Evolutionary conservation across 2,113 vertebrate species (phyloP).

Genomic region (Seriola quinqueradiata): DNA sequence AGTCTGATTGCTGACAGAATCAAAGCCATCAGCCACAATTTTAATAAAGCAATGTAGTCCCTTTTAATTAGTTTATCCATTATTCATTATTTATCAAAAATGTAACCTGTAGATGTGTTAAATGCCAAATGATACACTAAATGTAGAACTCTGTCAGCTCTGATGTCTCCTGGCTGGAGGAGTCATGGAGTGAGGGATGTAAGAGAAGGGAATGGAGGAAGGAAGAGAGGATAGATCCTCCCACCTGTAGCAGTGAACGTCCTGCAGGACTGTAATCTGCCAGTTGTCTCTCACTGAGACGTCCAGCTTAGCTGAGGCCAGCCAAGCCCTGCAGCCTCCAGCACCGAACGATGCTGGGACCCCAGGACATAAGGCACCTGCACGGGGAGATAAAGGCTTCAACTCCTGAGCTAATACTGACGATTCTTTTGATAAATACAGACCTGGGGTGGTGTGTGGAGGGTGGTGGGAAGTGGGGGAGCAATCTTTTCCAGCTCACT

Average conservation of each 20-base stretch:
- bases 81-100: conserved; percentile 33
- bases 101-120: conserved; percentile 21
- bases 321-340: conserved; percentile 66
- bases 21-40: conserved; percentile 9
- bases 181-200: conserved; percentile 28
- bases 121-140: conserved; percentile 39
- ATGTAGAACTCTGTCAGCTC: conserved; percentile 19
- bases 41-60: conserved; percentile 10
- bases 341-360: conserved; percentile 62
- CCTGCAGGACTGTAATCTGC: conserved; percentile 79
- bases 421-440: conserved; percentile 84
- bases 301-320: conserved; percentile 56
- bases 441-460: conserved; percentile 57
- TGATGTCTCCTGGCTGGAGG: conserved; percentile 44
- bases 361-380: conserved; percentile 82
- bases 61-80: conserved; percentile 38
- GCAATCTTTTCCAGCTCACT: conserved; percentile 72
- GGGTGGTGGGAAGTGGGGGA: conserved; percentile 49
- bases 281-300: conserved; percentile 78
- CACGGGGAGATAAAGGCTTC: conserved; percentile 86
- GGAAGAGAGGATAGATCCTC: conserved; percentile 62
- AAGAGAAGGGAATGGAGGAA: conserved; percentile 22
- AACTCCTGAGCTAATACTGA: conserved; percentile 84
- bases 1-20: conserved; percentile 6
- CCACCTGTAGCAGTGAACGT: conserved; percentile 75